phyloP scores from a whole-genome alignment of 2,888 invertebrate species.

The Amphimallon solstitiale region DNA sequence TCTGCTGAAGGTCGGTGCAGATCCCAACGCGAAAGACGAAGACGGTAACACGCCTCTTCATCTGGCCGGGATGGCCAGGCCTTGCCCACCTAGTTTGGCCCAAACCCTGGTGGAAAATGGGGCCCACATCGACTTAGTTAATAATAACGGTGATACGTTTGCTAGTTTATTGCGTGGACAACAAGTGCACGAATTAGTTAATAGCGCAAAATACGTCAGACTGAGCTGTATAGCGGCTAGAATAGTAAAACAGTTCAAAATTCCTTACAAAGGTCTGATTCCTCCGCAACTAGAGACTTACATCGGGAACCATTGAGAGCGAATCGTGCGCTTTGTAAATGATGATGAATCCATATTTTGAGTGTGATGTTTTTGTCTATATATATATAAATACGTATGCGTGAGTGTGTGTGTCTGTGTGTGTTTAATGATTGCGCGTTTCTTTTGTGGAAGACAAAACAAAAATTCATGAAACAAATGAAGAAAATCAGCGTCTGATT shows the following conservation, averaged over 20 bases:
- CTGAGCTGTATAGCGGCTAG: slow-evolving; percentile 89
- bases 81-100: slow-evolving; percentile 77
- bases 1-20: slow-evolving; percentile 83
- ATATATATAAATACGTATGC: neutral
- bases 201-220: slow-evolving; percentile 80
- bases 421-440: slow-evolving; percentile 7
- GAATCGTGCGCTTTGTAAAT: neutral
- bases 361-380: slow-evolving; percentile 8
- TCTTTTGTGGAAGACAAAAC: neutral
- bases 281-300: slow-evolving; percentile 81
- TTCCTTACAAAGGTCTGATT: slow-evolving; percentile 75
- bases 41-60: slow-evolving; percentile 91
- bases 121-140: slow-evolving; percentile 86
- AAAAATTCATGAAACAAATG: neutral
- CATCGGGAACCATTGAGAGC: slow-evolving; percentile 66
- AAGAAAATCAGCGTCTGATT: slow-evolving; percentile 4
- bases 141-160: slow-evolving; percentile 81
- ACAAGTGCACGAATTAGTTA: slow-evolving; percentile 72
- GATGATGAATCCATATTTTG: slow-evolving; percentile 4
- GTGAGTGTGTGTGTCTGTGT: slow-evolving; percentile 10
- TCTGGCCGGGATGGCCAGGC: slow-evolving; percentile 78
- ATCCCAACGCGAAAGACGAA: slow-evolving; percentile 81
- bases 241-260: slow-evolving; percentile 76
- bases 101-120: slow-evolving; percentile 80
- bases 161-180: slow-evolving; percentile 69